phyloP scores from a whole-genome alignment of 2,797 vertebrate genomes.

The Coreius guichenoti region DNA sequence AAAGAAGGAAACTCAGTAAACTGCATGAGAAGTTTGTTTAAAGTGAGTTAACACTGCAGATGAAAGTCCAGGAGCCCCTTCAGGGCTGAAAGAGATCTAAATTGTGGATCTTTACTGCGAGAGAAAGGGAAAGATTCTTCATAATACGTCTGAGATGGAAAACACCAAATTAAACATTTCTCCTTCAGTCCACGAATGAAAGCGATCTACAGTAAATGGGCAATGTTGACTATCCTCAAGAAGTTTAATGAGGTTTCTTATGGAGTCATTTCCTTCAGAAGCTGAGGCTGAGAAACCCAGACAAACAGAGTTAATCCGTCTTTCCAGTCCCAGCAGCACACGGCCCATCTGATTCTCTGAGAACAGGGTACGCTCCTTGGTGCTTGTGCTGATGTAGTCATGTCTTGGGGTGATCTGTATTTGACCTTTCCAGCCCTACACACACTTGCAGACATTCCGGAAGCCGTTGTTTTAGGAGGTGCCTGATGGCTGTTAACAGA shows the following conservation, averaged over 20 bases:
- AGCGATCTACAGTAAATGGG: conserved; percentile 57
- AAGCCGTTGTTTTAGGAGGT: conserved; percentile 68
- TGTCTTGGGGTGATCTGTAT: conserved; percentile 14
- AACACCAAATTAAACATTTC: conserved; percentile 64
- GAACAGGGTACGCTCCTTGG: background rate
- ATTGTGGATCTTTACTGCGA: conserved; percentile 61
- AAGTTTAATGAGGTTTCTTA: conserved; percentile 62
- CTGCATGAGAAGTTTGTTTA: conserved; percentile 51
- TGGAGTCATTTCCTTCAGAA: conserved; percentile 57
- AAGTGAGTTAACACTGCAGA: conserved; percentile 67
- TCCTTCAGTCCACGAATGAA: conserved; percentile 53
- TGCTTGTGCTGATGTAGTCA: background rate
- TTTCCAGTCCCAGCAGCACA: background rate
- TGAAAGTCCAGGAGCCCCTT: conserved; percentile 65
- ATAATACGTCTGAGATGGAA: conserved; percentile 7
- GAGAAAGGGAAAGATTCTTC: conserved; percentile 24
- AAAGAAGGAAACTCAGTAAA: background rate
- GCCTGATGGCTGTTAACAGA: conserved; percentile 60
- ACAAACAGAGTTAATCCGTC: conserved; percentile 8
- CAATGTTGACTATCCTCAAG: conserved; percentile 51
- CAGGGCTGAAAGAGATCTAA: conserved; percentile 63
- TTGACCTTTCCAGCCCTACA: conserved; percentile 31
- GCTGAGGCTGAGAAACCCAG: conserved; percentile 57
- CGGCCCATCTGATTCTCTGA: background rate
- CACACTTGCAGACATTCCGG: conserved; percentile 44